A percentile compares a stretch with the other conserved stretches of the same genome.
Evolutionary conservation across 2,888 invertebrate genomes (phyloP).

Genomic region (Chloromyia formosa): DNA sequence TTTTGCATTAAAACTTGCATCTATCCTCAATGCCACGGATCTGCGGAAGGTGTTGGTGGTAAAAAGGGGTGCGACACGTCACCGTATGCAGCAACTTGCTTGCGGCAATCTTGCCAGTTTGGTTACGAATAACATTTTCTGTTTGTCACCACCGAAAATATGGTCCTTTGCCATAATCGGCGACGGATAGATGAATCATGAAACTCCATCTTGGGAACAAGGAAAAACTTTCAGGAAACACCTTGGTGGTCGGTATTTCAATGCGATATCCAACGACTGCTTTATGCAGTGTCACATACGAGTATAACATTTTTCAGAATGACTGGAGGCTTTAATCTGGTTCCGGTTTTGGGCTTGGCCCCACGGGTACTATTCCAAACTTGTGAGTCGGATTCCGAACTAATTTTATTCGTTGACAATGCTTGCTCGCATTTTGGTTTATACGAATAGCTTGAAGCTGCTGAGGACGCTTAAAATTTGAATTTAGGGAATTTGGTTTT

Average conservation of each 20-base stretch:
- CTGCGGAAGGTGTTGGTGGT: background rate
- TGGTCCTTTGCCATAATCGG: too few species aligned
- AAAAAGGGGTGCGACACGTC: slow-evolving; percentile 15
- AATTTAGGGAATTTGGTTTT: too few species aligned
- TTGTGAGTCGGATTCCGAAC: background rate
- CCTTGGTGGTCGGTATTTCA: background rate
- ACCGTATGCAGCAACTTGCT: background rate
- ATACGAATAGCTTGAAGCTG: too few species aligned
- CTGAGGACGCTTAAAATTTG: too few species aligned
- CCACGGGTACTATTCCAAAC: background rate
- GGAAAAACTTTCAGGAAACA: slow-evolving; percentile 40
- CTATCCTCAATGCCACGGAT: background rate
- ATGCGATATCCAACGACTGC: slow-evolving; percentile 33
- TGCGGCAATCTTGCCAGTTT: background rate
- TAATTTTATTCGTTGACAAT: background rate
- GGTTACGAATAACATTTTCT: too few species aligned
- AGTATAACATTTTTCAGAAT: slow-evolving; percentile 13
- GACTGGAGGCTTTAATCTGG: background rate
- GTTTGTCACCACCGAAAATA: too few species aligned
- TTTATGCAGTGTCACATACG: slow-evolving; percentile 9
- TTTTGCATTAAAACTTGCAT: slow-evolving; percentile 43
- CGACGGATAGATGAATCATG: background rate
- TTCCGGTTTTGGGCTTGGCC: background rate
- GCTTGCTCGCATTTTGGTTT: background rate
- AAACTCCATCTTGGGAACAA: slow-evolving; percentile 20